Base-by-base conservation (phyloP, 2,797 vertebrate genomes). In the Danio jaintianensis region DNA sequence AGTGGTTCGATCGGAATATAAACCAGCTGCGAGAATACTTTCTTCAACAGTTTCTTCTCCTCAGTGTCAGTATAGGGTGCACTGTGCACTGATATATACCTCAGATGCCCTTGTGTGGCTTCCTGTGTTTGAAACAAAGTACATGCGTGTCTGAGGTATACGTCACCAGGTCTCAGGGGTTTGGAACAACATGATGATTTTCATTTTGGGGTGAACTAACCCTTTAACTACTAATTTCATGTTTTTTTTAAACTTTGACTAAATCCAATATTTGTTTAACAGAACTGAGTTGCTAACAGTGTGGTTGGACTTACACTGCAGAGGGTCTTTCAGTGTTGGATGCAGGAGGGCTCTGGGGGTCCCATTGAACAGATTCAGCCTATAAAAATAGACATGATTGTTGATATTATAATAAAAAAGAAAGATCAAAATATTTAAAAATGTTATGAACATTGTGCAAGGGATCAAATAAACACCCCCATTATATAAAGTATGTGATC, bases 291-390 rank as follows among this genome's bases (percentile, higher is more conserved):
- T n/a, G 43, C 36, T 12, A n/a, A 10, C 2, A 16, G 18, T 22
- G 18, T 43, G 38, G 15, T 38, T 71, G 4, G n/a, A 79, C 82
- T 86, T 15, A 86, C 85, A 36, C 29, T 82, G 82, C 22, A 80
- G 47, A 13, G 85, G 80, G 69, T 86, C 80, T 36, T 63, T 84
- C 40, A 84, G 59, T 16, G 7, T 38, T 20, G 82, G 85, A 18
- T 86, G 82, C n/a, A 86, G 40, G 38, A 86, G 80, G 38, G 73
- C 82, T 61, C 85, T 79, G n/a, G 85, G 82, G 4, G 82, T 78
- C 40, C 85, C 82, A 56, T 40, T 62, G 9, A 78, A 84, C 3
- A 86, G 47, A 75, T 6, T 80, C 47, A 84, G 62, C 59, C 85
- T 86, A 16, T 48, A 62, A 40, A 29, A 68, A 40, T 22, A 72